These are phyloP conservation scores for Nymphicus hollandicus DNA, from an alignment of 2,113 vertebrate genomes.

Conservation along the genomic window DNA sequence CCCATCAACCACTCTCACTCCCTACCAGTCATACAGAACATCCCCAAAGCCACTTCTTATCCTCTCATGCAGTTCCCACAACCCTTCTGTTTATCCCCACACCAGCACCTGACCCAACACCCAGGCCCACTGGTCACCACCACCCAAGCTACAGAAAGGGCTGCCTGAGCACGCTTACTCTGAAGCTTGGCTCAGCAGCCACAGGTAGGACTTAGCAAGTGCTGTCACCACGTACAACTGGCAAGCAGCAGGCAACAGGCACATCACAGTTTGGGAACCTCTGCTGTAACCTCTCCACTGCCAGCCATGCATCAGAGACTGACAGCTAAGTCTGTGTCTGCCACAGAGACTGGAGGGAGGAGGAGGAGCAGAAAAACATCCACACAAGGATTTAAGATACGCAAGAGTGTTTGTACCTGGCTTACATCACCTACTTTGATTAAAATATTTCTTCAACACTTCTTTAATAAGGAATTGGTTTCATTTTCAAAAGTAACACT, in stretches of 20 bases:
- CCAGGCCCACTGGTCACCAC: rapidly evolving
- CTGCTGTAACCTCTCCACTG: neutral
- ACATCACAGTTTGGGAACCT: neutral
- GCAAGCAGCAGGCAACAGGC: neutral
- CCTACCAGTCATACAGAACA: neutral
- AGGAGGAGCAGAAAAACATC: neutral
- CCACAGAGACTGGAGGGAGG: neutral
- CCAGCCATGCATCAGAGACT: neutral
- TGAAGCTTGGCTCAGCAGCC: neutral
- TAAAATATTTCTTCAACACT: neutral
- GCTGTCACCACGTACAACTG: neutral
- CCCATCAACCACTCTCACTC: neutral
- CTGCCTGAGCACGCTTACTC: neutral
- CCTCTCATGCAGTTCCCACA: rapidly evolving
- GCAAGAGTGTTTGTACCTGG: neutral
- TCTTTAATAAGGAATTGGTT: neutral
- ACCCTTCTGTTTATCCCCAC: neutral
- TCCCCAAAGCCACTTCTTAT: neutral
- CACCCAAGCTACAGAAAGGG: rapidly evolving
- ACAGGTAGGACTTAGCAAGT: neutral
- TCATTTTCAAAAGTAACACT: neutral
- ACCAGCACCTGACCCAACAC: neutral
- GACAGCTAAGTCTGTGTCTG: neutral
- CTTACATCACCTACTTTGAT: neutral
- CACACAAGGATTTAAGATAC: neutral